Evolutionary conservation across 2,888 invertebrate genomes (phyloP), one percentile per base, ranked within the genome.

Genomic region (Trisateles emortualis): DNA sequence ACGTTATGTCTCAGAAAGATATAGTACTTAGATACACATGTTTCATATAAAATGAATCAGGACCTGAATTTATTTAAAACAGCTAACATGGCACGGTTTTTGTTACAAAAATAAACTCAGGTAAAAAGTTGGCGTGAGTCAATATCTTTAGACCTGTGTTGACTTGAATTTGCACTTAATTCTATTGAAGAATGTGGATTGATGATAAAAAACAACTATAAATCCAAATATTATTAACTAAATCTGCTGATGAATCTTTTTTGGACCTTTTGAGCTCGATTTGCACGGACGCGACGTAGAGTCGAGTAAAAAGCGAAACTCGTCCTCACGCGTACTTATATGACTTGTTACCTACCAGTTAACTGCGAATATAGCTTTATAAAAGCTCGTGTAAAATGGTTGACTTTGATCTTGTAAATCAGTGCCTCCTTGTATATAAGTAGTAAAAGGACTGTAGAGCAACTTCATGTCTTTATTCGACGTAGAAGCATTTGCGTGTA

Each of bases 101-200:
- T 83, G 77, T 81, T 84, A 75, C 71, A 79, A 84, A 88, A 88
- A 88, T 87, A 88, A 87, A 79, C 85, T 71, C 89, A 89, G 90
- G 90, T 89, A 90, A 79, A 83, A 81, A 68, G 66, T 75, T 68
- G 61, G 68, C 68, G 71, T 80, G 83, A 84, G 74, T 81, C 81
- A 81, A 81, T 79, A 83, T 77, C 68, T 81, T 78, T 57, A 74
- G 74, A 76, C 76, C 78, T 70, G 8, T 8, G 72, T 76, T 78
- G 78, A 83, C 78, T 82, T 69, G 79, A 76, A 76, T 83, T 74
- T 78, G 81, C 84, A 83, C 79, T 84, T 80, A 78, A 82, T 78
- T 83, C 81, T 79, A 81, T 81, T 71, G 62, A 67, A 74, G 76
- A 78, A 78, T 78, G 76, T 66, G 74, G 76, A 79, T 77, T 78